These are phyloP conservation scores for Drosophila paramelanica DNA, from an alignment of 2,888 invertebrate genomes.

Conservation along the genomic window DNA sequence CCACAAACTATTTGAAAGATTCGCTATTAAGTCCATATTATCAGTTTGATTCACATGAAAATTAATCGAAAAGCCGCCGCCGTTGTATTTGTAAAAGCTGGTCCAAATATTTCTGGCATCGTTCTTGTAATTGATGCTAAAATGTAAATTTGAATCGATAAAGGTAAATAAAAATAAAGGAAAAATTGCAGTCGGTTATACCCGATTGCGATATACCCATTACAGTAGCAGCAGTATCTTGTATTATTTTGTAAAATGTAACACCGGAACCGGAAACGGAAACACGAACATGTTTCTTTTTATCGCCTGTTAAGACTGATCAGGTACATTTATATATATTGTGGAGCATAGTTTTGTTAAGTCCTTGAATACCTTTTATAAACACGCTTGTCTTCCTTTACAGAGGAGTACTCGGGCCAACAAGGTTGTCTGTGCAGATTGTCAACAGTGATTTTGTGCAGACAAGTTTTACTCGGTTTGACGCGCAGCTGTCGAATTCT, in stretches of 20 bases:
- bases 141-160: no score
- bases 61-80: constrained; percentile 22
- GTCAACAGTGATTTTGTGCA: neutral
- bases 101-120: neutral
- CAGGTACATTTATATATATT: no score
- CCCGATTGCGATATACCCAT: no score
- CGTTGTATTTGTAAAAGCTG: neutral
- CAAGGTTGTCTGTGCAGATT: neutral
- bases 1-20: constrained; percentile 7
- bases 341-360: no score
- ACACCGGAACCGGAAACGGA: no score
- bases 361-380: constrained; percentile 3
- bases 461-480: neutral
- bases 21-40: neutral
- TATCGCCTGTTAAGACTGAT: no score
- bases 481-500: constrained; percentile 39
- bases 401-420: neutral
- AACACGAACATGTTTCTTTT: no score
- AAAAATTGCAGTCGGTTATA: no score
- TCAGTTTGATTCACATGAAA: accelerated
- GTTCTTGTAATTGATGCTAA: neutral
- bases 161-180: no score
- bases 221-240: no score
- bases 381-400: neutral
- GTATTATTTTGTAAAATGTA: no score